Conservation (phyloP, 2,888 invertebrate species). For the Ennomos quercinarius region DNA sequence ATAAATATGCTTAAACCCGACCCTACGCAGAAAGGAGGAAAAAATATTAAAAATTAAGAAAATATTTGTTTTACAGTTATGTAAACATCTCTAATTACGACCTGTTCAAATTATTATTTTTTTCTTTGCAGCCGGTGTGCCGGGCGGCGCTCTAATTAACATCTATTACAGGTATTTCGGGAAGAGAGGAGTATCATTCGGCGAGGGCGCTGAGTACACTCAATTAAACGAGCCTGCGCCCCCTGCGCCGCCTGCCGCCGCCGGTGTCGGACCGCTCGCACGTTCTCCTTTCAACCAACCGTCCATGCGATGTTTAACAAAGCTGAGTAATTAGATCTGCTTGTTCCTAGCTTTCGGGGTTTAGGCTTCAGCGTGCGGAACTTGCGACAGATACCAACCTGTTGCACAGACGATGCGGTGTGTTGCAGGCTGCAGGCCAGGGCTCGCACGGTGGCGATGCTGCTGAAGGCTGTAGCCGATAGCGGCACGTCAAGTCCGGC, state of each 20-base stretch:
- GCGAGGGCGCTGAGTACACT: slow-evolving; percentile 83
- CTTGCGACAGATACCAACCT: slow-evolving; percentile 1
- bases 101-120: slow-evolving; percentile 84
- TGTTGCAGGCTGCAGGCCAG: slow-evolving; percentile 15
- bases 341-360: slow-evolving; percentile 1
- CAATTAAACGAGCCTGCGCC: slow-evolving; percentile 74
- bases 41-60: slow-evolving; percentile 82
- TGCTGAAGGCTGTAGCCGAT: slow-evolving; percentile 42
- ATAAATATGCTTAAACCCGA: slow-evolving; percentile 84
- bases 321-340: slow-evolving; percentile 15
- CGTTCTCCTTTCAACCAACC: slow-evolving; percentile 24
- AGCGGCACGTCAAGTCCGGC: slow-evolving; percentile 62
- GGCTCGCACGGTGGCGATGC: slow-evolving; percentile 33
- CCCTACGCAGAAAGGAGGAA: slow-evolving; percentile 70
- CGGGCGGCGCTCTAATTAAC: slow-evolving; percentile 80
- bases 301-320: slow-evolving; percentile 10
- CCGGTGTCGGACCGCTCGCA: slow-evolving; percentile 33
- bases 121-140: slow-evolving; percentile 72
- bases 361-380: slow-evolving; percentile 1
- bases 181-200: slow-evolving; percentile 81
- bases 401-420: slow-evolving; percentile 10
- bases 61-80: slow-evolving; percentile 84
- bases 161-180: slow-evolving; percentile 83
- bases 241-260: slow-evolving; percentile 44
- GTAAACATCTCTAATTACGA: slow-evolving; percentile 85